phyloP scores from a whole-genome alignment of 2,888 invertebrate genomes.

The Lasioglossum oenotherae region DNA sequence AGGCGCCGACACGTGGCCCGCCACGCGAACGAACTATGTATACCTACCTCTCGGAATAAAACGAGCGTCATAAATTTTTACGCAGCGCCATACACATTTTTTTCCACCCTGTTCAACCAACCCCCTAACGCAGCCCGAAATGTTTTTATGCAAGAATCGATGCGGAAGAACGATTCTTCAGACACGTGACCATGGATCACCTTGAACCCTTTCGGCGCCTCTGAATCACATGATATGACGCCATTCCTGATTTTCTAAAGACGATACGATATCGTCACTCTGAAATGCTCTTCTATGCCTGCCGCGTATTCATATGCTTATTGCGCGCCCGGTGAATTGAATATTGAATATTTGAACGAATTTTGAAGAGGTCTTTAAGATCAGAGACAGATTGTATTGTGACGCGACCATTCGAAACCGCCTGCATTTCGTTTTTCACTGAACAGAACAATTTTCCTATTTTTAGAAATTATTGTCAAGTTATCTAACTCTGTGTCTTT shows the following conservation, averaged over 20 bases:
- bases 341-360: neutral
- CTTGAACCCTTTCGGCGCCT: neutral
- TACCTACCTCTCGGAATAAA: conserved; percentile 32
- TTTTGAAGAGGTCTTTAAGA: neutral
- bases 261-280: conserved; percentile 14
- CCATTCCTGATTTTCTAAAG: neutral
- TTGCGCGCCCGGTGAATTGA: neutral
- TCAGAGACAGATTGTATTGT: neutral
- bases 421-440: neutral
- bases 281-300: neutral
- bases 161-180: neutral
- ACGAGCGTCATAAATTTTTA: conserved; percentile 59
- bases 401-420: neutral
- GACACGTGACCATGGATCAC: conserved; percentile 19
- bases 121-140: neutral
- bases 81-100: neutral
- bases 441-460: neutral
- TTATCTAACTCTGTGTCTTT: neutral
- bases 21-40: conserved; percentile 3
- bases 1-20: conserved; percentile 72
- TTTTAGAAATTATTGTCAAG: neutral
- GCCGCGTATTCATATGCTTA: neutral
- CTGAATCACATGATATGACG: neutral
- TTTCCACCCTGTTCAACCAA: neutral
- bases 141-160: neutral